These are phyloP conservation scores for Acipenser oxyrinchus DNA, from an alignment of 2,797 vertebrate species.

Conservation along the genomic window DNA sequence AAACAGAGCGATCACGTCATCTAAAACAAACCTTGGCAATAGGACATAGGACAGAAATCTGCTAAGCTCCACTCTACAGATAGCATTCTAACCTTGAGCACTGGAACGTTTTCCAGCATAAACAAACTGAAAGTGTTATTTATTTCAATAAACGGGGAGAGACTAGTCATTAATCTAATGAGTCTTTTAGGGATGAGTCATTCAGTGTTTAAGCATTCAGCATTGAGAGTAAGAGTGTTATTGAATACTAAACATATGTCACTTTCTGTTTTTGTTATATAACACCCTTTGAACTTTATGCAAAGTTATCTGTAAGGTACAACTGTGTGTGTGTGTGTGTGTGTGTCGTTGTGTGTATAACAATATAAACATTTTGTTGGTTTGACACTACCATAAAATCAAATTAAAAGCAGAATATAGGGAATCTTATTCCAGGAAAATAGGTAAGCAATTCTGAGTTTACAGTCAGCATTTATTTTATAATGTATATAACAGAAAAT, in stretches of 20 bases:
- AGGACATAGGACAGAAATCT: conserved; percentile 58
- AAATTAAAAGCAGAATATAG: too few species aligned
- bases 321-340: conserved; percentile 29
- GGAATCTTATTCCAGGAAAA: too few species aligned
- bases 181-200: conserved; percentile 50
- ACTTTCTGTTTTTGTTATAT: conserved; percentile 27
- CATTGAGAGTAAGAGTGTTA: conserved; percentile 6
- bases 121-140: conserved; percentile 45
- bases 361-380: background rate
- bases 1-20: conserved; percentile 73
- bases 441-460: too few species aligned
- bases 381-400: too few species aligned
- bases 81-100: conserved; percentile 52
- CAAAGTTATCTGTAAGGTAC: background rate
- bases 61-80: conserved; percentile 46
- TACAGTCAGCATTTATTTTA: too few species aligned
- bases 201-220: conserved; percentile 39
- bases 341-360: conserved; percentile 17
- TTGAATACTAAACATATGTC: conserved; percentile 55
- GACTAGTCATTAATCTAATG: conserved; percentile 54
- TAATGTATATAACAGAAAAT: too few species aligned
- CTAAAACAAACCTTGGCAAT: conserved; percentile 58
- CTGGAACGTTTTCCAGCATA: conserved; percentile 28
- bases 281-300: conserved; percentile 25
- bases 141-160: conserved; percentile 52